A percentile compares a stretch with the other conserved stretches of the same genome.
phyloP scores from a whole-genome alignment of 2,888 invertebrate genomes.

The Eumerus sabulonum region DNA sequence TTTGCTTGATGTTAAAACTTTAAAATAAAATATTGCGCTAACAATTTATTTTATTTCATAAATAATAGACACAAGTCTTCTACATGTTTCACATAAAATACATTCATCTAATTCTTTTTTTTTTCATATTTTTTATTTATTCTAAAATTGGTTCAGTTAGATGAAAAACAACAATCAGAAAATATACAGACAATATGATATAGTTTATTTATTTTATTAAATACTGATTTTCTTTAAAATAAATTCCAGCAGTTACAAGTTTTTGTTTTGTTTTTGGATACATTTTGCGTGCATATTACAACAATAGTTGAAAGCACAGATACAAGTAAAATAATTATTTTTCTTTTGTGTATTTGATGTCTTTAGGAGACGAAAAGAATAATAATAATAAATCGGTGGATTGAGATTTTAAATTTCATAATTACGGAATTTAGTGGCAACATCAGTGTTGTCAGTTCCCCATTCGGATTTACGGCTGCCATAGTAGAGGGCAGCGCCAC shows the following conservation, averaged over 20 bases:
- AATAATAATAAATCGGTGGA: slow-evolving; percentile 58
- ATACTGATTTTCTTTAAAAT: slow-evolving; percentile 41
- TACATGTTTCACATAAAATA: slow-evolving; percentile 51
- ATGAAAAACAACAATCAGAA: slow-evolving; percentile 69
- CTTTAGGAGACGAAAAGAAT: no score
- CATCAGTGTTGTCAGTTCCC: slow-evolving; percentile 88
- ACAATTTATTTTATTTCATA: slow-evolving; percentile 35
- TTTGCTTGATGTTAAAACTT: slow-evolving; percentile 35
- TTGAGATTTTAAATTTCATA: slow-evolving; percentile 96
- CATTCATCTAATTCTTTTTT: slow-evolving; percentile 4
- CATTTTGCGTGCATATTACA: slow-evolving; percentile 25
- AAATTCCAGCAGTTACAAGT: slow-evolving; percentile 69
- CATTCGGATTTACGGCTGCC: slow-evolving; percentile 82
- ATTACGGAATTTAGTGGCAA: slow-evolving; percentile 93
- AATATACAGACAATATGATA: slow-evolving; percentile 64
- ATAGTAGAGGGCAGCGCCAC: slow-evolving; percentile 89
- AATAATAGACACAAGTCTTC: slow-evolving; percentile 60
- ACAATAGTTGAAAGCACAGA: slow-evolving; percentile 34
- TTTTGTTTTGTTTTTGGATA: slow-evolving; percentile 22
- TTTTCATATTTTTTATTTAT: slow-evolving; percentile 39
- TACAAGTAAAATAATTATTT: slow-evolving; percentile 20
- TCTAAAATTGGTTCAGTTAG: slow-evolving; percentile 73
- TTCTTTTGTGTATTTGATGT: slow-evolving; percentile 21
- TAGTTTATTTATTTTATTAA: slow-evolving; percentile 13
- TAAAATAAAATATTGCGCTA: slow-evolving; percentile 71